Conservation (phyloP, 1,140 invertebrate genomes). For the Papilio dardanus region DNA sequence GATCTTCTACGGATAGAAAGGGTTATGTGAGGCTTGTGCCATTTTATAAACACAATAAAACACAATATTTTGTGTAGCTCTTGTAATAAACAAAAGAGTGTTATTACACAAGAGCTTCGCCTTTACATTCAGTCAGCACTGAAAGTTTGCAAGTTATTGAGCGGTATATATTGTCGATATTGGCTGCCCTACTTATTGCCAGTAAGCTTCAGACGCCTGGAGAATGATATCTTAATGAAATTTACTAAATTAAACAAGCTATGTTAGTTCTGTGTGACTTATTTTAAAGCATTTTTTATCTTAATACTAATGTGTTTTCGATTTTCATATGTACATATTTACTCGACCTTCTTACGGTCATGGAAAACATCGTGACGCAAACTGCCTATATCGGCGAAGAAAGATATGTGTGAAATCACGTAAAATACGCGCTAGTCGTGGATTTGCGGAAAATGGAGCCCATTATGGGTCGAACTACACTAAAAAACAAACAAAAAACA, state of each 20-base stretch:
- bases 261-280: background rate
- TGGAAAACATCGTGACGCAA: too few relatives aligned
- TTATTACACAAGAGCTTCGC: background rate
- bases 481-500: too few relatives aligned
- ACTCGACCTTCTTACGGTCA: too few relatives aligned
- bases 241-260: slow-evolving; percentile 5
- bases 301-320: background rate
- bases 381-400: too few relatives aligned
- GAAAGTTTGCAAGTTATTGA: slow-evolving; percentile 16
- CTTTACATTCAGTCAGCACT: background rate
- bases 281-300: background rate
- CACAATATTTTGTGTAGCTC: too few relatives aligned
- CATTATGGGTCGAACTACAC: too few relatives aligned
- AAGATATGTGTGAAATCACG: too few relatives aligned
- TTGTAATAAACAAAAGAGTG: too few relatives aligned
- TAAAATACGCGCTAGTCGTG: too few relatives aligned
- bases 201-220: background rate
- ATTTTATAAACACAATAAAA: background rate
- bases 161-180: slow-evolving; percentile 16
- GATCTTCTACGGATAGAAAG: too few relatives aligned
- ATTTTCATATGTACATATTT: too few relatives aligned
- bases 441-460: too few relatives aligned
- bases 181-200: slow-evolving; percentile 15
- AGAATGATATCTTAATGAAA: background rate
- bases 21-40: background rate